Conservation (phyloP, 2,113 vertebrate species). For the Stigmatopora nigra region DNA sequence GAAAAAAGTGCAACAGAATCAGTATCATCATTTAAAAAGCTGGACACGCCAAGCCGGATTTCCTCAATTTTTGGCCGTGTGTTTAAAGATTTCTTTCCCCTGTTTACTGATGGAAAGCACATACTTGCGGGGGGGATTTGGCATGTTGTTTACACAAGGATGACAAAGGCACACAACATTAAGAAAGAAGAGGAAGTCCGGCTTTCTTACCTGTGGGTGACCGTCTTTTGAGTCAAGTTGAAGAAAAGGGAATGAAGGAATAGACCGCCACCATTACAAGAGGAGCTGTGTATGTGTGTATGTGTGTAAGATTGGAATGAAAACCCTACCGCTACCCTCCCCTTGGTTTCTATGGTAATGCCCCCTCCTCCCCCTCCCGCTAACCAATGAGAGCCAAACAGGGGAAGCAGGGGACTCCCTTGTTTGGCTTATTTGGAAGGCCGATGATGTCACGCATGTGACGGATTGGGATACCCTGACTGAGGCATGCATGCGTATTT, state of each 20-base stretch:
- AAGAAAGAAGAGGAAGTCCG: not conserved
- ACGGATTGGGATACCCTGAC: conserved; percentile 58
- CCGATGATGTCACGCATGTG: conserved; percentile 59
- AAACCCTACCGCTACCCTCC: conserved; percentile 24
- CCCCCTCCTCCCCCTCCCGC: conserved; percentile 21
- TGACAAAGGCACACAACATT: not conserved
- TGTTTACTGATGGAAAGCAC: conserved; percentile 3
- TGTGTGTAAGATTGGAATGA: conserved; percentile 48
- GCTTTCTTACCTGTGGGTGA: not conserved
- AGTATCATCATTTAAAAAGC: not conserved
- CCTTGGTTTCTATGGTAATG: conserved; percentile 54
- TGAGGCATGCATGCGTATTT: conserved; percentile 1
- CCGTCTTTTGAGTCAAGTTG: not conserved
- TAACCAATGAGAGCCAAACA: conserved; percentile 34
- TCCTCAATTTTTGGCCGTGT: not conserved
- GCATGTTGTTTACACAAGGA: not conserved
- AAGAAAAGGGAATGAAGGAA: not conserved
- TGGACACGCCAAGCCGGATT: not conserved
- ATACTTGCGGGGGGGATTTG: not conserved
- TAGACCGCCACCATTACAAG: not conserved
- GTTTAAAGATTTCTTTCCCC: not conserved
- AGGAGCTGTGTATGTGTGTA: conserved; percentile 1
- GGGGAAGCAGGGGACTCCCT: conserved; percentile 57
- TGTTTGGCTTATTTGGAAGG: conserved; percentile 40
- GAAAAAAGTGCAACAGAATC: too few species aligned